Conservation (phyloP, 2,113 vertebrate genomes). For the Turdus rufiventris region DNA sequence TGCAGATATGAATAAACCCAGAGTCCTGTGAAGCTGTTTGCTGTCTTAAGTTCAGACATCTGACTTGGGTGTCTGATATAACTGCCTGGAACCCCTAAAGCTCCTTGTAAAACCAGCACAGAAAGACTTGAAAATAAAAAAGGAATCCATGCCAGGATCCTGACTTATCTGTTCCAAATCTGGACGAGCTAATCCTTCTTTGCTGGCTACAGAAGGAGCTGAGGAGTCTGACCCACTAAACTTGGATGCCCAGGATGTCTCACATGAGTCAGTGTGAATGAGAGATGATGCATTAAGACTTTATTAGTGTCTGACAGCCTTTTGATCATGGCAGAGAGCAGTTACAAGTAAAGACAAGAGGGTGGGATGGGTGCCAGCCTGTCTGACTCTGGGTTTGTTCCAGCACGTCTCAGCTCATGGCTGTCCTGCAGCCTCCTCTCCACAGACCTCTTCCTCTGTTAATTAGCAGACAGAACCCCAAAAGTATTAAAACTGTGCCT, state of each 20-base stretch:
- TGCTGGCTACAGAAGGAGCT: not conserved
- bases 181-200: not conserved
- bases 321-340: not conserved
- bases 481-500: not conserved
- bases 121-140: not conserved
- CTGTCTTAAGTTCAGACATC: not conserved
- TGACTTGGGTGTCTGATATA: not conserved
- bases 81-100: not conserved
- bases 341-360: conserved; percentile 7
- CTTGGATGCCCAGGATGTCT: conserved; percentile 7
- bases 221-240: not conserved
- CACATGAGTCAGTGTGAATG: conserved; percentile 12
- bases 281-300: conserved; percentile 42
- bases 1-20: not conserved
- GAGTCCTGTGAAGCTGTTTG: not conserved
- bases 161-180: not conserved
- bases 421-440: conserved; percentile 9
- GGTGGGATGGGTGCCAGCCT: conserved; percentile 39
- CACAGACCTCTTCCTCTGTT: not conserved
- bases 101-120: not conserved
- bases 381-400: conserved; percentile 41
- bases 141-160: not conserved
- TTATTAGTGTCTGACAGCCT: conserved; percentile 42
- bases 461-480: not conserved
- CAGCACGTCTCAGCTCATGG: conserved; percentile 11